Evolutionary conservation across 2,888 invertebrate species (phyloP), one percentile per base, ranked within the genome.

Genomic region (Scaptomyza reducta): DNA sequence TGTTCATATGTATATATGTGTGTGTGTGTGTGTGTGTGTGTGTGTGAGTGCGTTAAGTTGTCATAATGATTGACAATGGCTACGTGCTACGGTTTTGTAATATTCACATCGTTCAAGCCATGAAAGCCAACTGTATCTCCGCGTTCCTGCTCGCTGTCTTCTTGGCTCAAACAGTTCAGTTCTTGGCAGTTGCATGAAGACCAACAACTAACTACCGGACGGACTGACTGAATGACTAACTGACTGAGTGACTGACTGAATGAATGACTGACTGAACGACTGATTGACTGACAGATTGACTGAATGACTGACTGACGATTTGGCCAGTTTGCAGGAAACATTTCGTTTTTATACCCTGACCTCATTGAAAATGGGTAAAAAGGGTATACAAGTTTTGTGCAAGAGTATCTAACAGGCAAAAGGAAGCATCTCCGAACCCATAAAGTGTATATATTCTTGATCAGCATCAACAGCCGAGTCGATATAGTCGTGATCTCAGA

Each of bases 31-130:
- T 56, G 45, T 46, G 38, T 55, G 56, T 45, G 64, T 58, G 63
- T 72, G 54, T 57, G 58, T 54, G 67, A 55, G 72, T 68, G 72
- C 68, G 74, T 82, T 77, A 77, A 75, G 82, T 77, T 79, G 79
- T 86, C 82, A 84, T 81, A 84, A 88, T 87, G 87, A 87, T 89
- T 83, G 87, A 88, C 89, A 89, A 77, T 70, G 81, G 70, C 46
- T 81, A 81, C 86, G 86, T 88, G 88, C 70, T 66, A 70, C 45
- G 84, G 42, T 72, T 84, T 72, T 56, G 67, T 73, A 87, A 78
- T 66, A 56, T 57, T 50, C 55, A 45, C 53, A 50, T 9, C n/a
- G 38, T 13, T 57, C 38, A 33, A 33, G 53, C 29, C 33, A n/a
- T 13, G 3, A 22, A 44, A 40, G 29, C 29, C 16, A 58, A 60